phyloP scores from a whole-genome alignment of 2,113 vertebrate genomes.

The Cyprinus carpio region DNA sequence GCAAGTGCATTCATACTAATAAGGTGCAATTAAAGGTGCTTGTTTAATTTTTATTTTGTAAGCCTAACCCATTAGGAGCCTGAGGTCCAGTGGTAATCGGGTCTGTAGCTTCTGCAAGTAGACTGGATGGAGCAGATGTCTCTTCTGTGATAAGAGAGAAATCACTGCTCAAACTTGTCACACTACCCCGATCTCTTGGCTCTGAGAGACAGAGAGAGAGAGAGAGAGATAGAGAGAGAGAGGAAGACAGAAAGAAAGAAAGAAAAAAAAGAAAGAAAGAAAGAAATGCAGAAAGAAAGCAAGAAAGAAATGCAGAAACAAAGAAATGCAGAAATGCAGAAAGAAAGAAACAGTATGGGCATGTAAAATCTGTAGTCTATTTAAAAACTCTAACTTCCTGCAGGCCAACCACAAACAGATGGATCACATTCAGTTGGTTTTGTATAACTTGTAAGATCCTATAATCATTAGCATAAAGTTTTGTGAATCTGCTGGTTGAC shows the following conservation, averaged over 20 bases:
- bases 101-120: slow-evolving; percentile 83
- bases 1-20: neutral
- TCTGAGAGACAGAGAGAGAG: slow-evolving; percentile 72
- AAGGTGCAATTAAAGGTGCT: neutral
- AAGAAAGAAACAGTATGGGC: neutral
- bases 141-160: slow-evolving; percentile 94
- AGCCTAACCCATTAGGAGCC: slow-evolving; percentile 84
- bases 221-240: neutral
- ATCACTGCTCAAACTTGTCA: slow-evolving; percentile 93
- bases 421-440: neutral
- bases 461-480: neutral
- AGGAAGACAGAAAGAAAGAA: neutral
- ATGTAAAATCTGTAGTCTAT: neutral
- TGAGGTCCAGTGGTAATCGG: slow-evolving; percentile 78
- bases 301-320: neutral
- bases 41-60: neutral
- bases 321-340: neutral
- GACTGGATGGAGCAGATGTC: slow-evolving; percentile 78
- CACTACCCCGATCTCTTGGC: slow-evolving; percentile 87
- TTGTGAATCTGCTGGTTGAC: neutral
- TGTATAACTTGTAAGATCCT: neutral
- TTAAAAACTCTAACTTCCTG: neutral
- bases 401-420: neutral
- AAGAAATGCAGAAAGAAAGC: neutral
- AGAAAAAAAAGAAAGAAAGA: slow-evolving; percentile 42